phyloP scores from a whole-genome alignment of 2,113 vertebrate species.

The Pomatostomus ruficeps region DNA sequence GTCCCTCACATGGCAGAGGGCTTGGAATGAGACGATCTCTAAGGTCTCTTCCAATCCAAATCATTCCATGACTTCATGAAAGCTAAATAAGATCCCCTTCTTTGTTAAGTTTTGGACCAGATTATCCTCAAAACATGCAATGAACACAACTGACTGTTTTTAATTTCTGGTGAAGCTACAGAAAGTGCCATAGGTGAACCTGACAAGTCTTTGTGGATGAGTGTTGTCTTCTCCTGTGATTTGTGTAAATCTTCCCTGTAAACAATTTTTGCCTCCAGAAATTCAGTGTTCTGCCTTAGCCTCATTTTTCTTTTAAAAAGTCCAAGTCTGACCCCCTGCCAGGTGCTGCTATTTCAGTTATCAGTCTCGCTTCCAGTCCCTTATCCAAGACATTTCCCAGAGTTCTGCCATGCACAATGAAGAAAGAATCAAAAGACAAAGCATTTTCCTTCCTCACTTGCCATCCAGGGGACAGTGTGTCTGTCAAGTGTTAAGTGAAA shows the following conservation, averaged over 20 bases:
- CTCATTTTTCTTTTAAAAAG: not conserved
- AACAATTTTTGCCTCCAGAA: not conserved
- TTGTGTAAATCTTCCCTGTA: not conserved
- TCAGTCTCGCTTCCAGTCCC: not conserved
- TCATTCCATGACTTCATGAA: not conserved
- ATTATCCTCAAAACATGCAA: not conserved
- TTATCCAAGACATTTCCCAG: not conserved
- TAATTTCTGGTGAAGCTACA: not conserved
- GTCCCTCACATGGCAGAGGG: not conserved
- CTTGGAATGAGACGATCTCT: not conserved
- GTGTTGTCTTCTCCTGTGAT: not conserved
- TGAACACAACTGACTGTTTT: not conserved
- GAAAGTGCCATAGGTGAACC: not conserved
- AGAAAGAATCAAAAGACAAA: not conserved
- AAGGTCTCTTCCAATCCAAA: not conserved
- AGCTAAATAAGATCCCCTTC: not conserved
- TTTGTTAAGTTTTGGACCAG: not conserved
- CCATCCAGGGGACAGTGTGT: not conserved
- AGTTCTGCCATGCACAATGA: not conserved
- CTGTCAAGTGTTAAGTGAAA: slow-evolving; percentile 9
- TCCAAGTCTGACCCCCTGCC: not conserved
- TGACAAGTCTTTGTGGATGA: not conserved
- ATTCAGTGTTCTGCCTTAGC: not conserved
- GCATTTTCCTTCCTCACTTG: not conserved
- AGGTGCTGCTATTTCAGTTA: not conserved